Conservation (phyloP, 1,140 invertebrate species). For the Tetramorium simillimum region DNA sequence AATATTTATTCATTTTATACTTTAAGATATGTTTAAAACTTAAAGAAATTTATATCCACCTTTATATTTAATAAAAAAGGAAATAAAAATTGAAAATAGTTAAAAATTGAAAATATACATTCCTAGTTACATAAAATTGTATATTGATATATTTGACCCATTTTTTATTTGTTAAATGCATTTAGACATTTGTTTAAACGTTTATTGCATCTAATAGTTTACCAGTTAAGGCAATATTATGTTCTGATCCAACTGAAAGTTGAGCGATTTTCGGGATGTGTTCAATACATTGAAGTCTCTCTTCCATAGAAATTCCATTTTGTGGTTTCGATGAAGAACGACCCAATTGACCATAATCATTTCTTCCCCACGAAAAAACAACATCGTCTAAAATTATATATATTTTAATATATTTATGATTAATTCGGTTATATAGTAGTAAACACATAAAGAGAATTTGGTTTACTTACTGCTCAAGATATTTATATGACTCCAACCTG, state of each 20-base stretch:
- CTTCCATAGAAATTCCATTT: constrained; percentile 66
- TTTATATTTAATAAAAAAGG: not conserved
- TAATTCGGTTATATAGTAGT: constrained; percentile 18
- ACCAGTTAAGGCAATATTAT: constrained; percentile 88
- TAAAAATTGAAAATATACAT: not conserved
- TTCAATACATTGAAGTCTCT: constrained; percentile 62
- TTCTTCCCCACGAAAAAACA: constrained; percentile 91
- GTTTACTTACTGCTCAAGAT: constrained; percentile 84
- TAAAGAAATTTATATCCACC: not conserved
- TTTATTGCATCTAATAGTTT: constrained; percentile 50
- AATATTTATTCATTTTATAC: not conserved
- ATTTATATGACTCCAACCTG: constrained; percentile 92
- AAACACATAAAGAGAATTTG: constrained; percentile 11
- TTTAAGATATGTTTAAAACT: not conserved
- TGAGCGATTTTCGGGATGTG: constrained; percentile 83
- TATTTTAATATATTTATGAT: constrained; percentile 7
- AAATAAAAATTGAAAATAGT: not conserved
- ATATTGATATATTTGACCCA: not conserved
- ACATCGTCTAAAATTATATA: constrained; percentile 83
- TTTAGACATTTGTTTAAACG: not conserved
- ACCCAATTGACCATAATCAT: constrained; percentile 92
- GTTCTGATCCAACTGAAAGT: constrained; percentile 91
- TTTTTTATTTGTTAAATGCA: not conserved
- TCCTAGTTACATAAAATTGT: not conserved
- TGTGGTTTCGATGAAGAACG: constrained; percentile 61